A percentile compares a stretch with the other conserved stretches of the same genome.
These are phyloP conservation scores for Physella acuta DNA, from an alignment of 1,140 invertebrate species.

Conservation along the genomic window DNA sequence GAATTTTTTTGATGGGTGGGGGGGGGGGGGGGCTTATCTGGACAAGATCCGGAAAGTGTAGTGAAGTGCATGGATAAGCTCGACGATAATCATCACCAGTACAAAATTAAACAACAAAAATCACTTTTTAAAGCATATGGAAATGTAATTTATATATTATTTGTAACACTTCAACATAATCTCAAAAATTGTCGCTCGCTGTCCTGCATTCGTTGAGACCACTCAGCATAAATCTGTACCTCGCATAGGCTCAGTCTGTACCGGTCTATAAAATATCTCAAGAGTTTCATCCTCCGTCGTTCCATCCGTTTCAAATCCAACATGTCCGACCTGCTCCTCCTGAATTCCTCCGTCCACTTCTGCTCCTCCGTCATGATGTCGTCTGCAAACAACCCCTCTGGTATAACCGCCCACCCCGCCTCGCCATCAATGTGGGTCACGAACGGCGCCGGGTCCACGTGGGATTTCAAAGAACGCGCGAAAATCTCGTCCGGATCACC, in stretches of 20 bases:
- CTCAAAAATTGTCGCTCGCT: background rate
- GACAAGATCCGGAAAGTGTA: no score
- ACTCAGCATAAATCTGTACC: background rate
- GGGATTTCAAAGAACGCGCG: background rate
- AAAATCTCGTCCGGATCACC: constrained; percentile 13
- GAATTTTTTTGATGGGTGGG: no score
- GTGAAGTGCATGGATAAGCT: no score
- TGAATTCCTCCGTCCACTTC: background rate
- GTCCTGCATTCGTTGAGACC: constrained; percentile 5
- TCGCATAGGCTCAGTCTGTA: background rate
- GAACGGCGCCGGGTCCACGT: constrained; percentile 3
- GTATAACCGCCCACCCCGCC: constrained; percentile 7
- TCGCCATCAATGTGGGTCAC: constrained; percentile 10
- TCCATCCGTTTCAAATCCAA: constrained; percentile 9
- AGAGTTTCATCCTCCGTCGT: background rate
- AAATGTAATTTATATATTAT: no score
- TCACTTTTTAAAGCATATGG: no score
- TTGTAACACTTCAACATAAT: background rate
- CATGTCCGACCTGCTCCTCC: background rate
- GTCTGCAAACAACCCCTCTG: background rate
- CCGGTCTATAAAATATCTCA: constrained; percentile 15
- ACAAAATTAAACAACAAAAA: no score
- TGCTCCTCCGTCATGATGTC: constrained; percentile 17
- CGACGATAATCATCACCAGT: no score
- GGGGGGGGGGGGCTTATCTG: no score